Percentiles rank a stretch among this genome's conserved stretches.
These are phyloP conservation scores for Sialia sialis DNA, from an alignment of 2,113 vertebrate species.

Conservation along the genomic window DNA sequence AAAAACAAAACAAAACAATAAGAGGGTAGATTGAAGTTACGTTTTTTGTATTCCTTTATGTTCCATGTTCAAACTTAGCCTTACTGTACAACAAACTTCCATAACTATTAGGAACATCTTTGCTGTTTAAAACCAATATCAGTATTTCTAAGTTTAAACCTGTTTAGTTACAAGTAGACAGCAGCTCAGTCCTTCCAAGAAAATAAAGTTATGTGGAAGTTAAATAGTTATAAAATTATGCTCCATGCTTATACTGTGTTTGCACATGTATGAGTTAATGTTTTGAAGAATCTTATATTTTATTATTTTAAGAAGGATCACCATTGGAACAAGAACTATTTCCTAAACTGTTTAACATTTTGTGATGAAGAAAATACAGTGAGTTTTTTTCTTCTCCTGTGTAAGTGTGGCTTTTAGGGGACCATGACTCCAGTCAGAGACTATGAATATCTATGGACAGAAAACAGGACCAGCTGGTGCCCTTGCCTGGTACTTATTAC, in stretches of 20 bases:
- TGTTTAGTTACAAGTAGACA: not conserved
- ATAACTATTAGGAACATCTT: not conserved
- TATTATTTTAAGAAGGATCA: not conserved
- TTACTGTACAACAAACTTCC: not conserved
- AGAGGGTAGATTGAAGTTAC: not conserved
- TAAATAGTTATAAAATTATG: not conserved
- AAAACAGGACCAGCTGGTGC: slow-evolving; percentile 53
- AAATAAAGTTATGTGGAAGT: not conserved
- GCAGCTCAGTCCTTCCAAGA: not conserved
- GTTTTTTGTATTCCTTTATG: not conserved
- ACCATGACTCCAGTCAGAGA: not conserved
- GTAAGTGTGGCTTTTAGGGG: not conserved
- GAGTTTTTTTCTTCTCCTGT: not conserved
- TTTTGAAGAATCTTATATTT: not conserved
- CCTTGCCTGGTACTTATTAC: slow-evolving; percentile 33
- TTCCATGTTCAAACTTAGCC: not conserved
- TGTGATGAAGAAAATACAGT: not conserved
- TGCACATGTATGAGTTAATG: accelerated
- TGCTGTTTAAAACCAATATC: not conserved
- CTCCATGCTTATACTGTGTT: not conserved
- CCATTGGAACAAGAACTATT: not conserved
- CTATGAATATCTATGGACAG: not conserved
- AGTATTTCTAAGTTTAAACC: not conserved
- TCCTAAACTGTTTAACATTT: not conserved
- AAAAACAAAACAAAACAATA: not conserved